A percentile compares a stretch with the other conserved stretches of the same genome.
Evolutionary conservation across 2,113 vertebrate species (phyloP).

Genomic region (Esox niger): DNA sequence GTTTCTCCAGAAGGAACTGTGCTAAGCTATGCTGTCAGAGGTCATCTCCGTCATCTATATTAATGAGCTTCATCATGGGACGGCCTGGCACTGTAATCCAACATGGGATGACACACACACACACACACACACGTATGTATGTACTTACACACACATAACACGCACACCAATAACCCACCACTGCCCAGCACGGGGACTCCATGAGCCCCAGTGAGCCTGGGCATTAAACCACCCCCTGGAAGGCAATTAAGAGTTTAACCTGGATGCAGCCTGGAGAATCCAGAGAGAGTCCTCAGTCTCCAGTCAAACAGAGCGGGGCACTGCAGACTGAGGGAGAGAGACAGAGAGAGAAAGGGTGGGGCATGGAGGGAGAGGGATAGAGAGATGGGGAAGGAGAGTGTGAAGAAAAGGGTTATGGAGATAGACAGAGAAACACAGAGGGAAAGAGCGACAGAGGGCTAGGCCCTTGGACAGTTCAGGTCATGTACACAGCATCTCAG

Average conservation of each 20-base stretch:
- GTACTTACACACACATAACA: no score
- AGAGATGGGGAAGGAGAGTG: background rate
- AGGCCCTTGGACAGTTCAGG: constrained; percentile 48
- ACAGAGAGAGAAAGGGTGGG: background rate
- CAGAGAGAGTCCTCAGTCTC: constrained; percentile 49
- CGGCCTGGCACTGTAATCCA: constrained; percentile 40
- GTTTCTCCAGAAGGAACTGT: constrained; percentile 11
- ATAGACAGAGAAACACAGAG: background rate
- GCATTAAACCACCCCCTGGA: constrained; percentile 62
- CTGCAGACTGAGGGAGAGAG: constrained; percentile 34
- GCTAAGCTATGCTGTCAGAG: constrained; percentile 45
- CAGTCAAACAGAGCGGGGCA: constrained; percentile 65
- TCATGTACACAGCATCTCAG: constrained; percentile 61
- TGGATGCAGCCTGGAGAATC: constrained; percentile 62
- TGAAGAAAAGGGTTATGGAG: background rate
- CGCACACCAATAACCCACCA: constrained; percentile 32
- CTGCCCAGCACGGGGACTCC: constrained; percentile 50
- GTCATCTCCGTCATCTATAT: constrained; percentile 67
- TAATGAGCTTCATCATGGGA: constrained; percentile 62
- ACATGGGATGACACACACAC: constrained; percentile 38
- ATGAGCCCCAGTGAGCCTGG: constrained; percentile 57
- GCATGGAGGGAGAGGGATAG: background rate
- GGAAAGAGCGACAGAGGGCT: background rate
- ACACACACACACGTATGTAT: background rate
- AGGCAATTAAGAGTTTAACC: constrained; percentile 69